Conservation (phyloP, 1,140 invertebrate species). For the Anthonomus grandis region DNA sequence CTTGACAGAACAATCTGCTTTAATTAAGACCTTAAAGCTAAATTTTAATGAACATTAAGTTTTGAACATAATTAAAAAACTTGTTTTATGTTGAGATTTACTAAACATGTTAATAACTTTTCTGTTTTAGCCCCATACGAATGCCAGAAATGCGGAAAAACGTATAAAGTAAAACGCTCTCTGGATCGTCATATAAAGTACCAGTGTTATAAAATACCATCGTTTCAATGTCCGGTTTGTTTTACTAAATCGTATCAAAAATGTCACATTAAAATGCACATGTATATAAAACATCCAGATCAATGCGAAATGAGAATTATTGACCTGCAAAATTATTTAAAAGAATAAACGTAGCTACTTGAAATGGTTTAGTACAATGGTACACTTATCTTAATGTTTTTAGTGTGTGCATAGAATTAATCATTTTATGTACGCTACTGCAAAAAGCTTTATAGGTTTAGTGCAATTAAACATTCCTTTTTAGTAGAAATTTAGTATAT, state of each 20-base stretch:
- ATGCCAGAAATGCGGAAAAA: constrained; percentile 22
- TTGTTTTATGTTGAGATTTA: no score
- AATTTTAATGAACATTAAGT: no score
- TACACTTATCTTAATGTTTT: no score
- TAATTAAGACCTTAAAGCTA: no score
- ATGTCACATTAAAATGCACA: constrained; percentile 19
- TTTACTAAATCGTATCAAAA: constrained; percentile 17
- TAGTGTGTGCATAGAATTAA: background rate
- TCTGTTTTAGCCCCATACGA: no score
- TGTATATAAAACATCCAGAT: constrained; percentile 9
- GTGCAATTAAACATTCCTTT: background rate
- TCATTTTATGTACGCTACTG: background rate
- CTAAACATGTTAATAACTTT: no score
- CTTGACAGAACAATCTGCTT: no score
- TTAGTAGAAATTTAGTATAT: background rate
- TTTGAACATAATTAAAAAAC: no score
- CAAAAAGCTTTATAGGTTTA: background rate
- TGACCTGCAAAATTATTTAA: constrained; percentile 8
- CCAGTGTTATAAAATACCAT: constrained; percentile 60
- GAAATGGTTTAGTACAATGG: no score
- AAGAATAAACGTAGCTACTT: no score
- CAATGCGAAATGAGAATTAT: constrained; percentile 4
- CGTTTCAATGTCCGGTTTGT: constrained; percentile 58
- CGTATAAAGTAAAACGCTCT: constrained; percentile 65
- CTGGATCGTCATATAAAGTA: constrained; percentile 73